Evolutionary conservation across 2,888 invertebrate species (phyloP).

Genomic region (Megaustenia siamemsis): DNA sequence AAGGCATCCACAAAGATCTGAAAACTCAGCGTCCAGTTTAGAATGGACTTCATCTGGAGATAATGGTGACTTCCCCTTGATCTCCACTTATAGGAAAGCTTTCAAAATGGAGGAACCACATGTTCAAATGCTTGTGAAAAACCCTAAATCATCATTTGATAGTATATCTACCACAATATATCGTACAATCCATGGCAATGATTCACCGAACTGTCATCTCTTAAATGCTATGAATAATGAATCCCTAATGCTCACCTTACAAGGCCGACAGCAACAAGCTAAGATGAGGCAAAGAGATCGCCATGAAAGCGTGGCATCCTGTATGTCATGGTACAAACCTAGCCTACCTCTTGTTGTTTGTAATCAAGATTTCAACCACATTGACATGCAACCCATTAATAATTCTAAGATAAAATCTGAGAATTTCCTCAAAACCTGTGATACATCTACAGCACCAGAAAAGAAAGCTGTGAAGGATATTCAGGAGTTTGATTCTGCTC

Average conservation of each 20-base stretch:
- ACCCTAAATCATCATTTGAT: slow-evolving; percentile 75
- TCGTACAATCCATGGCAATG: slow-evolving; percentile 73
- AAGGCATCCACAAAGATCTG: slow-evolving; percentile 68
- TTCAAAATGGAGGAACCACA: slow-evolving; percentile 57
- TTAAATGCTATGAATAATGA: slow-evolving; percentile 72
- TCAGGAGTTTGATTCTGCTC: neutral
- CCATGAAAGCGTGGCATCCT: slow-evolving; percentile 73
- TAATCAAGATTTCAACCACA: slow-evolving; percentile 47
- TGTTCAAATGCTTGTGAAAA: slow-evolving; percentile 66
- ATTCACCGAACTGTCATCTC: slow-evolving; percentile 68
- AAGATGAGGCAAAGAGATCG: slow-evolving; percentile 62
- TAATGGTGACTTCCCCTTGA: slow-evolving; percentile 64
- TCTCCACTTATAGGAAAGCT: slow-evolving; percentile 73
- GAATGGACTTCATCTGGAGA: slow-evolving; percentile 74
- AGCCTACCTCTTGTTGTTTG: slow-evolving; percentile 48
- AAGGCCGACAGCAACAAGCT: slow-evolving; percentile 65
- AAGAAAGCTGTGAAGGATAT: neutral
- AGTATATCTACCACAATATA: slow-evolving; percentile 70
- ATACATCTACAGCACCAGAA: neutral
- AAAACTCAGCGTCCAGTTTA: slow-evolving; percentile 69
- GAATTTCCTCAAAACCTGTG: slow-evolving; percentile 3
- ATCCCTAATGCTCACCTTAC: slow-evolving; percentile 66
- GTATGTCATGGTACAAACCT: slow-evolving; percentile 70
- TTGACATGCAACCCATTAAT: slow-evolving; percentile 22
- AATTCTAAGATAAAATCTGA: neutral